phyloP scores from a whole-genome alignment of 2,113 vertebrate species.

The Ailuropoda melanoleuca region DNA sequence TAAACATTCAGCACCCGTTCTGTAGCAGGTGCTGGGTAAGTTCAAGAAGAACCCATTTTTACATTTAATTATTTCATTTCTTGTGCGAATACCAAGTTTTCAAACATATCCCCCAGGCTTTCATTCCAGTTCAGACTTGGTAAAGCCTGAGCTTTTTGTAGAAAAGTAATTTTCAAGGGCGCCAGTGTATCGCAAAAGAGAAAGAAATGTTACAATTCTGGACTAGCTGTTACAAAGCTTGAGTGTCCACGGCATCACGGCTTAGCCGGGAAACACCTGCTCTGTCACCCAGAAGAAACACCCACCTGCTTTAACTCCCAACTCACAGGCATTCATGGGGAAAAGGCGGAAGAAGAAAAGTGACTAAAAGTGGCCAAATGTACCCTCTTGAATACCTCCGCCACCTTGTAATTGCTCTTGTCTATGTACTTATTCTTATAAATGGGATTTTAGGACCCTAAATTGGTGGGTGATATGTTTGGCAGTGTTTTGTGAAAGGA shows the following conservation, averaged over 20 bases:
- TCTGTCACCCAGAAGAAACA: background rate
- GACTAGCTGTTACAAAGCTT: background rate
- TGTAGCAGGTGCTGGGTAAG: background rate
- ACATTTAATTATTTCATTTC: background rate
- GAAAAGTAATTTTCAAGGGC: background rate
- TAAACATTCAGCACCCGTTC: background rate
- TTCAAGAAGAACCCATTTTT: background rate
- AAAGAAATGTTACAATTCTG: background rate
- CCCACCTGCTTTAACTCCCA: background rate
- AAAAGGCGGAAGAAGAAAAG: fast-evolving
- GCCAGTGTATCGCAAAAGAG: background rate
- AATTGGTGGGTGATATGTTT: background rate
- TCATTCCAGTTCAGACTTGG: background rate
- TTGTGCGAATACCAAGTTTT: background rate
- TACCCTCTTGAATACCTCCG: background rate
- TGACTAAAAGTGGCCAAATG: background rate
- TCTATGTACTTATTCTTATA: background rate
- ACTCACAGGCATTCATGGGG: background rate
- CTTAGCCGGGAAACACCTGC: background rate
- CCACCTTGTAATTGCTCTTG: background rate
- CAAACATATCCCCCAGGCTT: background rate
- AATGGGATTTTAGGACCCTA: background rate
- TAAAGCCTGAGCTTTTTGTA: background rate
- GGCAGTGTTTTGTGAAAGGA: background rate
- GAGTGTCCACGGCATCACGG: background rate